A percentile compares a stretch with the other conserved stretches of the same genome.
Evolutionary conservation across 2,797 vertebrate species (phyloP).

Genomic region (Sebastes vulpes): DNA sequence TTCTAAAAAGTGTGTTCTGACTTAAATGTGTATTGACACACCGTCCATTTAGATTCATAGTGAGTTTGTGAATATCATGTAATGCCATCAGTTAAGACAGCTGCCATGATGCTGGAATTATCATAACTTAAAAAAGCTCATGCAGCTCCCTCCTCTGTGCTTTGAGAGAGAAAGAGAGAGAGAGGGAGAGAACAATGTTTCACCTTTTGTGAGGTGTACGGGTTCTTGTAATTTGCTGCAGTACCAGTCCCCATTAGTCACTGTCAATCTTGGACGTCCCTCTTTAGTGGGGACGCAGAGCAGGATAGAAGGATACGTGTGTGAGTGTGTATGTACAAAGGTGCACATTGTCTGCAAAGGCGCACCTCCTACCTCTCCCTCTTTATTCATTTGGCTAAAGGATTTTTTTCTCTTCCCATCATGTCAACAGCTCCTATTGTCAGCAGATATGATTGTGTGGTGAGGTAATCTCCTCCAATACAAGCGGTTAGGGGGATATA

Average conservation of each 20-base stretch:
- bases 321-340: conserved; percentile 44
- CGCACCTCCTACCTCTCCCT: conserved; percentile 32
- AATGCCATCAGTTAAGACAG: conserved; percentile 38
- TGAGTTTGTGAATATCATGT: background rate
- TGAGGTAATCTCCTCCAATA: conserved; percentile 69
- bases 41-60: background rate
- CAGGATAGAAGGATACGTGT: conserved; percentile 44
- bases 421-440: conserved; percentile 77
- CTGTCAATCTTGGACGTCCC: conserved; percentile 74
- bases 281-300: conserved; percentile 52
- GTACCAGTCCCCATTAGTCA: conserved; percentile 78
- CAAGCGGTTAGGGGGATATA: conserved; percentile 68
- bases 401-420: conserved; percentile 1
- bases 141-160: background rate
- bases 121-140: conserved; percentile 24
- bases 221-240: conserved; percentile 74
- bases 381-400: conserved; percentile 66
- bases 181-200: conserved; percentile 10
- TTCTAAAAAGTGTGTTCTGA: conserved; percentile 10
- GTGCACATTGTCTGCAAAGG: conserved; percentile 61
- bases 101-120: conserved; percentile 19
- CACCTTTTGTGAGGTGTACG: conserved; percentile 49
- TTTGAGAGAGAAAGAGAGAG: background rate
- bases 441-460: conserved; percentile 74
- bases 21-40: conserved; percentile 12